Base-by-base conservation (phyloP, 2,888 invertebrate genomes). In the Cremastobaeus sp. region DNA sequence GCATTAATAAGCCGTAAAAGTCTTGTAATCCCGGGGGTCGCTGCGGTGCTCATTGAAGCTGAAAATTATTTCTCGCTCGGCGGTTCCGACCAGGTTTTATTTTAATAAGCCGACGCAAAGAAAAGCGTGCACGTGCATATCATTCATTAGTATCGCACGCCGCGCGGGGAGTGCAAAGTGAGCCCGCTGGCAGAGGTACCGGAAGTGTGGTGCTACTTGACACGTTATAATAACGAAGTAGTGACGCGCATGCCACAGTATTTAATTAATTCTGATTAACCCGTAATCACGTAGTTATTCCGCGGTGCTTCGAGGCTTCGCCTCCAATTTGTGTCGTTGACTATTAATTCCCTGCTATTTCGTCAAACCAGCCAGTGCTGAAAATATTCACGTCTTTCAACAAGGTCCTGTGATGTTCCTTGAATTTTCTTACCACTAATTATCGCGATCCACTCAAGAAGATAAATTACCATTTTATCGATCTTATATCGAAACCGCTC, bases 231-330 rank as follows among this genome's bases (percentile, higher is more conserved):
- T 87, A 87, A 86, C 86, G 85, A 87, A 87, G 85, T 86, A 86
- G 84, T 83, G 86, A 86, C 85, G 84, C 83, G 83, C 85, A 85
- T 87, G 85, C 84, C 80, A 81, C 79, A 83, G 83, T 81, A 87
- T 84, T 87, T 86, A 85, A 87, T 87, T 86, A 87, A 87, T 87
- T 86, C 86, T 87, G 86, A 87, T 87, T 87, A 87, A 86, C 86
- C 83, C 85, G 81, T 86, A 87, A 87, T 87, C 86, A 86, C 86
- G 84, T 86, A 86, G 84, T 85, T 83, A 83, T 84, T 85, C 79
- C 79, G 79, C 79, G 80, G 77, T 74, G 79, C 80, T 82, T 65
- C 71, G 70, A 79, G 81, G 78, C 78, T 80, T 83, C 81, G 79
- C 81, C 80, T 84, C 80, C 84, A 85, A 86, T 86, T 85, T 86